Base-by-base conservation (phyloP, 2,113 vertebrate species). In the Phyllostomus discolor region DNA sequence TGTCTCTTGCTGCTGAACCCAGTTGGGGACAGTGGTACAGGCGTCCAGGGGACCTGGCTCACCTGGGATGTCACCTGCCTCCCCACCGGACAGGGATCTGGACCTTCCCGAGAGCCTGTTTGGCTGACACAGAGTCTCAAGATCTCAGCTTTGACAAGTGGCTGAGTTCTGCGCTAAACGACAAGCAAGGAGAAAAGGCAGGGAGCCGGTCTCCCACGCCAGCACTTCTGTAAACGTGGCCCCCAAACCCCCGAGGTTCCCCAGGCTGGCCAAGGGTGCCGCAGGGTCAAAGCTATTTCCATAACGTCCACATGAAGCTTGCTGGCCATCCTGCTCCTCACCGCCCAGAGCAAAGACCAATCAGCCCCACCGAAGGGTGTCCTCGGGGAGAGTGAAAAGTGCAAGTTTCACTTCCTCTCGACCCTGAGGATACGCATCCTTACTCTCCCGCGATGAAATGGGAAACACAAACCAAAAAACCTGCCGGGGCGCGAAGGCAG, bases 361-460 rank as follows among this genome's bases (percentile, higher is more conserved):
- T 5, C 22, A 17, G 86, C 64, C 24, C 28, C 54, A 16, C 11
- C 6, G 5, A 33, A 33, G 12, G 38, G 73, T 4, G 33, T 50
- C 67, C 38, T 52, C 2, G 48, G 4, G 20, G 43, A 69, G 1
- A 14, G 33, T 7, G 20, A 41, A 57, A 38, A 50, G 15, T 5
- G 5, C 20, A 4, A 16, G 10, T 6, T 33, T 7, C 7, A 17
- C 16, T 33, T 9, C 33, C 31, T 17, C 85, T 59, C 3, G 1
- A 35, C 64, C 8, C 0, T 2, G 57, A 50, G 22, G 5, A n/a
- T 2, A 14, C 0, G 0, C 10, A 0, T 15, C 5, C 76, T 33
- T 26, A n/a, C 76, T 33, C 14, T 0, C 33, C 43, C 31, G 31
- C 8, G 67, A 62, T 1, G 20, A 72, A 66, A 35, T 4, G 31